Evolutionary conservation across 2,113 vertebrate genomes (phyloP), one percentile per base, ranked within the genome.

Genomic region (Taurulus bubalis): DNA sequence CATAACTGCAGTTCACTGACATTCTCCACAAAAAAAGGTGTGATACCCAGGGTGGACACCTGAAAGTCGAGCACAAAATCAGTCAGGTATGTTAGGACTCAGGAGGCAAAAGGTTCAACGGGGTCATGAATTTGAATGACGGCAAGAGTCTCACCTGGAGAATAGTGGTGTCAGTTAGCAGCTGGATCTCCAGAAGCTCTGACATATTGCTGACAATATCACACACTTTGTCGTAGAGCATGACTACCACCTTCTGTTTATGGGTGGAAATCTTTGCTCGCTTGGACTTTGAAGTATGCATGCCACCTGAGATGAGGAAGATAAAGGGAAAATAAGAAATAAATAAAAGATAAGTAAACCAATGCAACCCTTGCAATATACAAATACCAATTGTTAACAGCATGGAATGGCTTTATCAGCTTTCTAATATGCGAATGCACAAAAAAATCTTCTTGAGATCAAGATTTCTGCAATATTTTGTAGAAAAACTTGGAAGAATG

Each of bases 21-120:
- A 75, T 96, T 98, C 96, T 99, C 98, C 90, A 99, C 98, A 94
- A 99, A 99, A 91, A 99, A 99, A 2, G 98, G 98, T 72, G 98
- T 99, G 90, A 99, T 99, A 74, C 98, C 98, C 95, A 99, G 96
- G 2, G 96, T 98, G 1, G 98, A 99, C 78, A 99, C 96, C 98
- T 99, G 79, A 3, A 83, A 82, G 3, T 40, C 26, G 34, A 2
- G 6, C 8, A 62, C 20, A 71, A 83, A 65, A 65, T 22, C 22
- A 73, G 63, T 68, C 34, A 66, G 36, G 34, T 73, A n/a, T 20
- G 26, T 45, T 8, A 60, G 40, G 75, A 47, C 4, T 30, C 1
- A 16, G 62, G 4, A 45, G 58, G 24, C 40, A n/a, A 68, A 26
- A 55, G 20, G 18, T 76, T 58, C 71, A 36, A 59, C 14, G 0